Evolutionary conservation across 2,113 vertebrate species (phyloP).

Genomic region (Otocyon megalotis): DNA sequence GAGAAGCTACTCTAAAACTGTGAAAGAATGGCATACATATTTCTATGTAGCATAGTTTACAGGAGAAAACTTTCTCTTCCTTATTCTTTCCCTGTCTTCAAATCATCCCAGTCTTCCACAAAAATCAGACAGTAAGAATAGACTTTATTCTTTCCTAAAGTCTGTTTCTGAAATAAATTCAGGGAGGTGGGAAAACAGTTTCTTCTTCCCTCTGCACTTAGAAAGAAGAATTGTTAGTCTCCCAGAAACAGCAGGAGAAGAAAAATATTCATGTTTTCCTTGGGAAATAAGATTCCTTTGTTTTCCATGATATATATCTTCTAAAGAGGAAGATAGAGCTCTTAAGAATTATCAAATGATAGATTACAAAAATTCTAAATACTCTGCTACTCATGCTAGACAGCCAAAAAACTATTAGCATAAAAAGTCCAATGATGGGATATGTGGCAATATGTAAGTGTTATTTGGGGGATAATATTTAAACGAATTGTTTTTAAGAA

Average conservation of each 20-base stretch:
- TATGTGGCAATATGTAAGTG: not conserved
- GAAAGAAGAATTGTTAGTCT: not conserved
- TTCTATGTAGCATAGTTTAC: not conserved
- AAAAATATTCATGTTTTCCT: not conserved
- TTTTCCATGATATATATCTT: not conserved
- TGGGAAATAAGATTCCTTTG: not conserved
- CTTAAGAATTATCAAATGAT: not conserved
- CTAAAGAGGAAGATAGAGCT: not conserved
- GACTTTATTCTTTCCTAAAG: not conserved
- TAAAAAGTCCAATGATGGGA: not conserved
- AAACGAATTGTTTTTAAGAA: not conserved
- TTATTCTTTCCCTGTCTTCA: not conserved
- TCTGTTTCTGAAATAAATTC: constrained; percentile 26
- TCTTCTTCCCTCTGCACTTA: not conserved
- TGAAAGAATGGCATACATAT: not conserved
- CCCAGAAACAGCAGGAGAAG: not conserved
- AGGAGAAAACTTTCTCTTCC: not conserved
- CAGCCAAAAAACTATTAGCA: not conserved
- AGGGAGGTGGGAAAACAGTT: not conserved
- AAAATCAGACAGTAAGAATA: not conserved
- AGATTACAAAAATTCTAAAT: constrained; percentile 6
- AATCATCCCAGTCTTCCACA: not conserved
- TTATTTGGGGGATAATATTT: not conserved
- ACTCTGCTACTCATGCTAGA: not conserved
- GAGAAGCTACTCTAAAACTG: not conserved